A percentile compares a stretch with the other conserved stretches of the same genome.
These are phyloP conservation scores for Eubucco bourcierii DNA, from an alignment of 2,113 vertebrate genomes.

Conservation along the genomic window DNA sequence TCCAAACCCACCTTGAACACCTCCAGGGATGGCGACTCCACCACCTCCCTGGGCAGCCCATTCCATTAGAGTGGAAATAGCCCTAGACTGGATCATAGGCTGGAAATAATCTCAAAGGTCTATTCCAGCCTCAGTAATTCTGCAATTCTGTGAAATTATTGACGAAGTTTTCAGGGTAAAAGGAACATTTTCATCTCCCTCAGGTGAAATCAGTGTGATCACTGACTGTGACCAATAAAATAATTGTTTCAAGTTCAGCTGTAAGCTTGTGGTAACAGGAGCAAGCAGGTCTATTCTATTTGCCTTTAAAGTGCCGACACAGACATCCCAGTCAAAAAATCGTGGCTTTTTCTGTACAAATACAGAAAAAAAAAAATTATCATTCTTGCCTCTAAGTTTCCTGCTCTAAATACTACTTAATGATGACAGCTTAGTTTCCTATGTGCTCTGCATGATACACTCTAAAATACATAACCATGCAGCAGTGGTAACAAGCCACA, in stretches of 20 bases:
- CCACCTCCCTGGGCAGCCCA: no score
- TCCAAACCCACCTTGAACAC: no score
- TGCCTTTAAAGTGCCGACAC: neutral
- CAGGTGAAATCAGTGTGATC: neutral
- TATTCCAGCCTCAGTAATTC: no score
- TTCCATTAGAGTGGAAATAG: neutral
- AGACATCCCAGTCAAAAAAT: neutral
- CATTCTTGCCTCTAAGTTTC: neutral
- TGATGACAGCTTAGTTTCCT: neutral
- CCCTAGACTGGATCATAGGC: neutral
- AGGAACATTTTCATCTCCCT: neutral
- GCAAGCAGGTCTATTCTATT: neutral
- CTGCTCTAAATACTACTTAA: neutral
- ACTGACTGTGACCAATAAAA: neutral
- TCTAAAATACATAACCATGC: neutral
- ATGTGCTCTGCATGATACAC: neutral
- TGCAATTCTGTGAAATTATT: neutral
- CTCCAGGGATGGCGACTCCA: no score
- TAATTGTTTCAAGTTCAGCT: neutral
- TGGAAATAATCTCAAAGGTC: no score
- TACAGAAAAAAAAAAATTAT: neutral
- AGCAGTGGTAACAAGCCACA: neutral
- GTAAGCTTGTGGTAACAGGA: neutral
- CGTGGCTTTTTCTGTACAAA: neutral
- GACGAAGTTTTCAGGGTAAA: neutral